Base-by-base conservation (phyloP, 2,888 invertebrate species). In the Kryphioiulus occultus region DNA sequence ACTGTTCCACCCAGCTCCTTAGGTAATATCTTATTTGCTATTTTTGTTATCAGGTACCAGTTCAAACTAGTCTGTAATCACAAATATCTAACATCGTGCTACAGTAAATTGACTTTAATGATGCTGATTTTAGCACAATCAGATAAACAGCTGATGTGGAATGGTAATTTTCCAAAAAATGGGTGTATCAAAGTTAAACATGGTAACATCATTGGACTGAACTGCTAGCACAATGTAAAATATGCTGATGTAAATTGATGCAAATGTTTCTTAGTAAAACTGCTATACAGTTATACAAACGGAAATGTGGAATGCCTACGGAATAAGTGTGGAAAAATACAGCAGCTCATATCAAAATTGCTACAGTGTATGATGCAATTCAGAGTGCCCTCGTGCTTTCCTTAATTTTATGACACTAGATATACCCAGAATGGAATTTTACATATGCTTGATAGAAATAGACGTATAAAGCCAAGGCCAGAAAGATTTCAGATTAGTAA, bases 361-460 rank as follows among this genome's bases (percentile, higher is more conserved):
- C n/a, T 19, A n/a, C 9, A 9, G 9, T 39, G 39, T 39, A 3
- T 9, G 3, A 39, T 39, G 39, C 39, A 39, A 39, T 39, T 39
- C 9, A 9, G 44, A 12, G 12, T 44, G 44, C 44, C 12, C 10
- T 53, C 32, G 19, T 7, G n/a, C 12, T 47, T 42, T 42, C 42
- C 83, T 82, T 82, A 85, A 87, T 85, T 4, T 32, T 19, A n/a
- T 19, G 32, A 26, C 42, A 30, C 78, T 15, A 95, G 95, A 91
- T 98, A 99, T 91, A 99, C 99, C 83, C 98, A 99, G 93, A 99
- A 99, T 93, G 99, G 99, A 42, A 94, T 99, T 88, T 94, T 99
- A 87, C 98, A 99, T 92, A 99, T 99, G 96, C 93, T 99, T 90
- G 99, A 99, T 91, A 94, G 99, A 90, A 99, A 99, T 92, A 93